Conservation (phyloP, 1,140 invertebrate genomes). For the Achroia grisella region DNA sequence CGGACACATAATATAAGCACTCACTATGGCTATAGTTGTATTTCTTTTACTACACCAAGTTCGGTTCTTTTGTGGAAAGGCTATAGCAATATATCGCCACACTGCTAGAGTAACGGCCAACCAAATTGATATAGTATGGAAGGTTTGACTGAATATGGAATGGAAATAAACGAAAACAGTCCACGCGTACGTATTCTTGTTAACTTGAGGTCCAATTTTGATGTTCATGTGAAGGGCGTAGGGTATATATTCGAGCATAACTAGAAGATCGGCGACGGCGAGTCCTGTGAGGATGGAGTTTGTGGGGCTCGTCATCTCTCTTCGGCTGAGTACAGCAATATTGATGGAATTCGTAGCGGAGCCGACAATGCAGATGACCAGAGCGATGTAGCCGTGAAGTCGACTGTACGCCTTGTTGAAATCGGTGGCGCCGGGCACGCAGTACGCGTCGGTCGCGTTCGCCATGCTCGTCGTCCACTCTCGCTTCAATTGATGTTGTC, state of each 20-base stretch:
- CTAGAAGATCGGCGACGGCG: conserved; percentile 92
- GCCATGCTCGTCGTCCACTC: conserved; percentile 36
- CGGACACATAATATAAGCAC: conserved; percentile 87
- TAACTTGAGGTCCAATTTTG: conserved; percentile 72
- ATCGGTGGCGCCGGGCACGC: conserved; percentile 61
- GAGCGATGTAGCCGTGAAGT: conserved; percentile 69
- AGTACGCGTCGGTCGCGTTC: conserved; percentile 58
- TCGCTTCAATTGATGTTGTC: conserved; percentile 22
- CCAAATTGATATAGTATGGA: conserved; percentile 95
- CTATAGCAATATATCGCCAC: conserved; percentile 94
- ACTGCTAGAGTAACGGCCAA: conserved; percentile 92
- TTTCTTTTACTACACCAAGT: conserved; percentile 85
- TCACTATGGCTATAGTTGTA: conserved; percentile 82
- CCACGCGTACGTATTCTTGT: conserved; percentile 83
- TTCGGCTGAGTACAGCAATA: conserved; percentile 93
- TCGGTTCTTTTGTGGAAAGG: conserved; percentile 83
- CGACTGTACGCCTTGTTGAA: conserved; percentile 65
- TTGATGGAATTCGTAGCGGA: conserved; percentile 94
- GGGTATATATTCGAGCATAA: conserved; percentile 96
- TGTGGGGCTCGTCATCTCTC: conserved; percentile 90
- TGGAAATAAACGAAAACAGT: conserved; percentile 88
- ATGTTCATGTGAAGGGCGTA: conserved; percentile 89
- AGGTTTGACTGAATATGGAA: conserved; percentile 87
- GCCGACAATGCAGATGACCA: conserved; percentile 90
- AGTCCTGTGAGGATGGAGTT: conserved; percentile 90